Base-by-base conservation (phyloP, 92 coral and sea anemone species). In the Paramuricea clavata region DNA sequence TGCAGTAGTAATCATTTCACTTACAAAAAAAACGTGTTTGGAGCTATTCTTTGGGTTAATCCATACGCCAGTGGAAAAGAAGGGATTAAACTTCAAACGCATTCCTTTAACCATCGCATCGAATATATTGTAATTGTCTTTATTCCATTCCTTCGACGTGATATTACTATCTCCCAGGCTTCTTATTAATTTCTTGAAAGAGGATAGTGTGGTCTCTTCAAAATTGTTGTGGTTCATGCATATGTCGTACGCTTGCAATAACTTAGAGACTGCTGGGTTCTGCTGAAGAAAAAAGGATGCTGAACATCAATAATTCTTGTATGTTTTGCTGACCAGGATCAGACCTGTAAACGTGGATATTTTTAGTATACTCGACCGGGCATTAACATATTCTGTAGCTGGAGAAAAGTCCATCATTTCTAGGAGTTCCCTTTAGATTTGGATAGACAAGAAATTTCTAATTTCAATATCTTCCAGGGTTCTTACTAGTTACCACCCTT, bases 241-340 rank as follows among this genome's bases (percentile, higher is more conserved):
- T 3, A 97, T 90, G 31, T 92, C 95, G 80, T 95, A 94, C 81
- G 83, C 92, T 26, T 83, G 56, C 62, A 94, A 77, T 9, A 94
- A 93, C 75, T 95, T 95, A 83, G 85, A 41, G 19, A 95, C 92
- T 41, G 98, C 94, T 41, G 89, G 92, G 73, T 95, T 93, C 98
- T 95, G 50, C 36, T 41, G 27, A 41, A 21, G 21, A 33, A 39
- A 19, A 12, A 54, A 54, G 11, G 12, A 1, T 19, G 26, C 26
- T 2, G 17, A 10, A 19, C 52, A 47, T 47, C 3, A 47, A 47
- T 5, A 1, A 39, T 39, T 39, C 10, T 10, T 4, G 44, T 10
- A 39, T 4, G 44, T 39, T 39, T 4, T 39, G 10, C 4, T 39
- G 44, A 4, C 44, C 44, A 39, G 44, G 44, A 39, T 39, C 44